Conservation (phyloP, 2,797 vertebrate species). For the Urocyon cinereoargenteus region DNA sequence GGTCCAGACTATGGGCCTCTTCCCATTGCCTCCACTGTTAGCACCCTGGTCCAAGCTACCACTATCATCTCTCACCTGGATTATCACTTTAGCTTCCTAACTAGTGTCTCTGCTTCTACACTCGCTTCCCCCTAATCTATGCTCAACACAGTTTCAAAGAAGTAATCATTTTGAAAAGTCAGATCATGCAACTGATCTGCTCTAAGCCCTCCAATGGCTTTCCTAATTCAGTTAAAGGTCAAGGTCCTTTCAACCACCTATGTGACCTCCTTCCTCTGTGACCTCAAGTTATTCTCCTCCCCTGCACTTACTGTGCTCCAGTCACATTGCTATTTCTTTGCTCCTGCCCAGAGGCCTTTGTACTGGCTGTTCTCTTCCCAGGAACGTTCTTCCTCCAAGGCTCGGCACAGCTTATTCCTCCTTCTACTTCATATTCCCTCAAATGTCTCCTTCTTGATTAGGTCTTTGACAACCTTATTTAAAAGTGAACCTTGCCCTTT, state of each 20-base stretch:
- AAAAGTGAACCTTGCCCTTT: neutral
- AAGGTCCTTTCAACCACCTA: neutral
- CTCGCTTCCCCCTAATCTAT: neutral
- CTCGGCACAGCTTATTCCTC: neutral
- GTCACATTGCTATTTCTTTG: neutral
- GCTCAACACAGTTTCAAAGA: neutral
- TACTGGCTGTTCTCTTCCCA: neutral
- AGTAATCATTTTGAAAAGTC: neutral
- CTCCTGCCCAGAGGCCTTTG: neutral
- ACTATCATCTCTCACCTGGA: neutral
- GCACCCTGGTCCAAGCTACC: neutral
- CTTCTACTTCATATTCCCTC: neutral
- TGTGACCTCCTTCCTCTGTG: neutral
- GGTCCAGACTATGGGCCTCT: neutral
- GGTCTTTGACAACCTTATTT: neutral
- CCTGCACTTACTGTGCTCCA: neutral
- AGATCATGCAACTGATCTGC: neutral
- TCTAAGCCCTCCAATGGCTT: neutral
- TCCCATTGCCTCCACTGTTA: neutral
- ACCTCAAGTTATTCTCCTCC: neutral
- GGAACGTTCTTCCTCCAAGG: neutral
- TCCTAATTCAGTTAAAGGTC: neutral
- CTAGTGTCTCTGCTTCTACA: neutral
- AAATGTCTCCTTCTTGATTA: neutral
- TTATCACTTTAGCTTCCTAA: neutral